These are phyloP conservation scores for Jaculus jaculus DNA, from an alignment of 2,113 vertebrate genomes.

Conservation along the genomic window DNA sequence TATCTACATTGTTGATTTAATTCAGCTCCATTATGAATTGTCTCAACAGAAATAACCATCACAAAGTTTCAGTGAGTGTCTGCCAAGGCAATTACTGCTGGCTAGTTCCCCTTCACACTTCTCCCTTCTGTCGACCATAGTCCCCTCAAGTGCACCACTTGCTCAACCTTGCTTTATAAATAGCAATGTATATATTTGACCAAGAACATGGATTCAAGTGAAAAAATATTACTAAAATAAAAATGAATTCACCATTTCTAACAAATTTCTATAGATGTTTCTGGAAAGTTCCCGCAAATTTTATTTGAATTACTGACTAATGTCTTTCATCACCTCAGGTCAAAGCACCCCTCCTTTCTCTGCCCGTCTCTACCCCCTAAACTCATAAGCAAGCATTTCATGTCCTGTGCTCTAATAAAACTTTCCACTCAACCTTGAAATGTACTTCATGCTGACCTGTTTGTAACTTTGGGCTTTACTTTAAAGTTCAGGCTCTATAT, in stretches of 20 bases:
- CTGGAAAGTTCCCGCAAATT: background rate
- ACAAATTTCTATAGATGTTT: background rate
- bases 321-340: background rate
- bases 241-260: background rate
- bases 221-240: background rate
- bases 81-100: background rate
- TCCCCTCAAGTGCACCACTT: background rate
- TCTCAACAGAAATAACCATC: background rate
- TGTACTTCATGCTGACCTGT: accelerated
- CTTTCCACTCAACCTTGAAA: background rate
- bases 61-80: background rate
- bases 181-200: background rate
- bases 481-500: background rate
- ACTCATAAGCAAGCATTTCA: background rate
- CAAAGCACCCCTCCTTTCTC: background rate
- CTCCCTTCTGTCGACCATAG: background rate
- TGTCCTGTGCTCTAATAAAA: background rate
- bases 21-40: background rate
- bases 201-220: background rate
- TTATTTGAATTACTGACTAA: background rate
- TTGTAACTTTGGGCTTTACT: background rate
- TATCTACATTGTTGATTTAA: background rate
- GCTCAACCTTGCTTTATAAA: background rate
- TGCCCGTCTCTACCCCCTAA: no score
- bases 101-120: background rate